phyloP scores from a whole-genome alignment of 2,888 invertebrate genomes.

The Epistrophella euchroma region DNA sequence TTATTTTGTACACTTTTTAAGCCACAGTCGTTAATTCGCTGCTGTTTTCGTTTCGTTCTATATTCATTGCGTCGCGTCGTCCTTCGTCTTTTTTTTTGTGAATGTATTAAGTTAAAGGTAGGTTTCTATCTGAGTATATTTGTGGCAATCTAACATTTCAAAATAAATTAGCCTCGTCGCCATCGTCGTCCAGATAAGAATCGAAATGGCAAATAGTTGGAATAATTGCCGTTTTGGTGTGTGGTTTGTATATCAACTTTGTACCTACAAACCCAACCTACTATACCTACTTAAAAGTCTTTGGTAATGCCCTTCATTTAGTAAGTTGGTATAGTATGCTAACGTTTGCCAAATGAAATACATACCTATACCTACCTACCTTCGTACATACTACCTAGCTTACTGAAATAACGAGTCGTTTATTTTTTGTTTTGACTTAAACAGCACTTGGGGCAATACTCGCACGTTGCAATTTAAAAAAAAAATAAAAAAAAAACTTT shows the following conservation, averaged over 20 bases:
- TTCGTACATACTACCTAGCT: no score
- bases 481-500: background rate
- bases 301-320: conserved; percentile 38
- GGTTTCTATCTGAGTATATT: conserved; percentile 24
- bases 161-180: conserved; percentile 69
- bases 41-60: conserved; percentile 64
- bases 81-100: conserved; percentile 10
- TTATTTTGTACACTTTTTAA: conserved; percentile 25
- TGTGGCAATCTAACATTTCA: conserved; percentile 71
- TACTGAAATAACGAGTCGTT: conserved; percentile 3
- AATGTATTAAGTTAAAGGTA: background rate
- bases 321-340: conserved; percentile 7
- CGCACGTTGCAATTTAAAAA: conserved; percentile 9
- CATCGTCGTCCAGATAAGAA: conserved; percentile 68
- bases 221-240: conserved; percentile 72
- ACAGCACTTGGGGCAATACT: conserved; percentile 37
- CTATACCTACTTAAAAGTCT: conserved; percentile 1
- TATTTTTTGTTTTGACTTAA: conserved; percentile 6
- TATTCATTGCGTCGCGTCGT: conserved; percentile 34
- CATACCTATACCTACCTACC: background rate
- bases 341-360: conserved; percentile 35
- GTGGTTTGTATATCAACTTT: conserved; percentile 30
- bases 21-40: conserved; percentile 61
- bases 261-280: background rate
- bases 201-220: conserved; percentile 76